Percentiles rank a stretch among this genome's conserved stretches.
Evolutionary conservation across 1,140 invertebrate genomes (phyloP).

Genomic region (Drosophila baimaii): DNA sequence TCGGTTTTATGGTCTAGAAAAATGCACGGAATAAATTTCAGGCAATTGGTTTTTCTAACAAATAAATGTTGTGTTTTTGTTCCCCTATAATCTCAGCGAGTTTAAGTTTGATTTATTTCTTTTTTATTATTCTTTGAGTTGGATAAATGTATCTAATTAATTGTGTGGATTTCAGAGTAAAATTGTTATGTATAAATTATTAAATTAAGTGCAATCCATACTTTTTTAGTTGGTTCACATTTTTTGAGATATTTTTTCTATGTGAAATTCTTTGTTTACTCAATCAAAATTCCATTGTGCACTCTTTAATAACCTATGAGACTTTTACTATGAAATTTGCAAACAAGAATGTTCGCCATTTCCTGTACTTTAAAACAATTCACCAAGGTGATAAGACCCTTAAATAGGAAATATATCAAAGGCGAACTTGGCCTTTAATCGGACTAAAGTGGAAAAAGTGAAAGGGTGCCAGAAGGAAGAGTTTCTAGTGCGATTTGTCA

Average conservation of each 20-base stretch:
- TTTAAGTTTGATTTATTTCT: background rate
- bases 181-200: no score
- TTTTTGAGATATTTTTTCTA: background rate
- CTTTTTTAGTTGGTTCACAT: background rate
- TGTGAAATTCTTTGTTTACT: background rate
- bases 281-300: background rate
- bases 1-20: constrained; percentile 12
- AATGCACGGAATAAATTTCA: constrained; percentile 4
- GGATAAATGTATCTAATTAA: background rate
- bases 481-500: background rate
- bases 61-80: background rate
- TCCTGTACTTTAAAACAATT: background rate
- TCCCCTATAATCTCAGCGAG: background rate
- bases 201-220: background rate
- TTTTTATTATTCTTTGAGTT: background rate
- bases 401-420: background rate
- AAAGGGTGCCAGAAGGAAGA: no score
- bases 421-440: background rate
- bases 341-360: no score
- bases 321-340: no score
- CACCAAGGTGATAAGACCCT: background rate
- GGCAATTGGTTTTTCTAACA: background rate
- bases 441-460: background rate
- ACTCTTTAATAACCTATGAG: background rate
- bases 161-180: background rate